A percentile compares a stretch with the other conserved stretches of the same genome.
These are phyloP conservation scores for Brachionus rubens DNA, from an alignment of 1,140 invertebrate genomes.

Conservation along the genomic window DNA sequence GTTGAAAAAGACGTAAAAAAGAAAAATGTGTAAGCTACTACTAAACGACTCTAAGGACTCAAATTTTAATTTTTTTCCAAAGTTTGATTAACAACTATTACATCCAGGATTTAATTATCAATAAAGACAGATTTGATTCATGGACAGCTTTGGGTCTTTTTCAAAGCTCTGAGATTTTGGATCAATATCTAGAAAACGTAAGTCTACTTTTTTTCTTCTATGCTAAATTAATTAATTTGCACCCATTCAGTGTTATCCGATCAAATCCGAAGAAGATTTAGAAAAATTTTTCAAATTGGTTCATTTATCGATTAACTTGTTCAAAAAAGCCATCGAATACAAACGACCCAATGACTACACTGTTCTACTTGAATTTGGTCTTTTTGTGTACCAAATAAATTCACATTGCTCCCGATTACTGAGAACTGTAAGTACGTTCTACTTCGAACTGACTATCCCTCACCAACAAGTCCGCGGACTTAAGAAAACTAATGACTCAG, in stretches of 20 bases:
- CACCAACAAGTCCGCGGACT: too few relatives aligned
- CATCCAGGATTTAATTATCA: slow-evolving; percentile 17
- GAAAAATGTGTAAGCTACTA: not conserved
- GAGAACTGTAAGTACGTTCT: slow-evolving; percentile 1
- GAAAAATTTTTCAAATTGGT: not conserved
- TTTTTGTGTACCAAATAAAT: slow-evolving; percentile 29
- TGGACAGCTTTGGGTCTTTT: slow-evolving; percentile 23
- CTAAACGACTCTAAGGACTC: not conserved
- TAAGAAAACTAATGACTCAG: too few relatives aligned
- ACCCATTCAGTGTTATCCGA: too few relatives aligned
- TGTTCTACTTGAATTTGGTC: slow-evolving; percentile 19
- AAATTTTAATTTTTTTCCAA: not conserved
- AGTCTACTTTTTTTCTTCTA: not conserved
- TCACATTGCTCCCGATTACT: slow-evolving; percentile 25
- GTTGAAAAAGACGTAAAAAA: slow-evolving; percentile 8
- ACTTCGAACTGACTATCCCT: too few relatives aligned
- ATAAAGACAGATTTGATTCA: slow-evolving; percentile 30
- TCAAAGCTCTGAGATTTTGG: slow-evolving; percentile 4
- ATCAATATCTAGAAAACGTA: slow-evolving; percentile 18
- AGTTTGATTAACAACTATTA: slow-evolving; percentile 13
- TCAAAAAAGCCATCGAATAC: slow-evolving; percentile 33
- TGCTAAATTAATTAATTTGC: too few relatives aligned
- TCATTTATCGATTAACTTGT: slow-evolving; percentile 4
- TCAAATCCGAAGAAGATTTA: not conserved
- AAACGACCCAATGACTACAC: slow-evolving; percentile 1